phyloP scores from a whole-genome alignment of 2,888 invertebrate species.

The Cremastobaeus sp. region DNA sequence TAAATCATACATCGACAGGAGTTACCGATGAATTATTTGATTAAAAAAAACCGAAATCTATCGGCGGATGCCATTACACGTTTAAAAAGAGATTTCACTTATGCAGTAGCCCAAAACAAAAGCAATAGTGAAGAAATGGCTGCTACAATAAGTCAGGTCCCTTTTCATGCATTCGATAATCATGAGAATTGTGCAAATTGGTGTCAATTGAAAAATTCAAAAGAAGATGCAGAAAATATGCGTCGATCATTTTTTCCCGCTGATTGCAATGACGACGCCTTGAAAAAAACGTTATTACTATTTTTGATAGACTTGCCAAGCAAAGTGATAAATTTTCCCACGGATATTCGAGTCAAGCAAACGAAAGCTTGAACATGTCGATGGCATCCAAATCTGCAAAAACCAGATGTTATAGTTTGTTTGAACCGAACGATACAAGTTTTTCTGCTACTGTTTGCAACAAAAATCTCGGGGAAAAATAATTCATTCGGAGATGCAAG shows the following conservation, averaged over 20 bases:
- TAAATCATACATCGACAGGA: constrained; percentile 14
- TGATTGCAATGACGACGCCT: constrained; percentile 4
- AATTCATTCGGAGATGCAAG: background rate
- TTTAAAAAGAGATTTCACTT: constrained; percentile 49
- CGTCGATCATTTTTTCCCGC: constrained; percentile 40
- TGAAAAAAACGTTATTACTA: background rate
- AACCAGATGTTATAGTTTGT: constrained; percentile 10
- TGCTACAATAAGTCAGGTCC: constrained; percentile 42
- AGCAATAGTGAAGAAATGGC: constrained; percentile 54
- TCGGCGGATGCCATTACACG: background rate
- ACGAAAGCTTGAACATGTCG: constrained; percentile 14
- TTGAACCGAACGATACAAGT: background rate
- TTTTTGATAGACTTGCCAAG: constrained; percentile 13
- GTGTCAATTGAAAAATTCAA: constrained; percentile 50
- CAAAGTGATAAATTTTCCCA: constrained; percentile 13
- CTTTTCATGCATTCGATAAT: constrained; percentile 54
- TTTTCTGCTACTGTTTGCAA: constrained; percentile 7
- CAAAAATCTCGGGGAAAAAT: constrained; percentile 16
- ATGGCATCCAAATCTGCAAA: constrained; percentile 8
- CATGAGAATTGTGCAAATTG: constrained; percentile 58
- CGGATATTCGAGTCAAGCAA: constrained; percentile 11
- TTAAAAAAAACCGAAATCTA: background rate
- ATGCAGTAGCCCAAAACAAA: constrained; percentile 60
- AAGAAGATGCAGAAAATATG: constrained; percentile 36
- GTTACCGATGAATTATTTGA: constrained; percentile 7